Percentiles rank a stretch among this genome's conserved stretches.
Conservation (phyloP, 1,140 invertebrate genomes). For the Anoplolepis gracilipes region DNA sequence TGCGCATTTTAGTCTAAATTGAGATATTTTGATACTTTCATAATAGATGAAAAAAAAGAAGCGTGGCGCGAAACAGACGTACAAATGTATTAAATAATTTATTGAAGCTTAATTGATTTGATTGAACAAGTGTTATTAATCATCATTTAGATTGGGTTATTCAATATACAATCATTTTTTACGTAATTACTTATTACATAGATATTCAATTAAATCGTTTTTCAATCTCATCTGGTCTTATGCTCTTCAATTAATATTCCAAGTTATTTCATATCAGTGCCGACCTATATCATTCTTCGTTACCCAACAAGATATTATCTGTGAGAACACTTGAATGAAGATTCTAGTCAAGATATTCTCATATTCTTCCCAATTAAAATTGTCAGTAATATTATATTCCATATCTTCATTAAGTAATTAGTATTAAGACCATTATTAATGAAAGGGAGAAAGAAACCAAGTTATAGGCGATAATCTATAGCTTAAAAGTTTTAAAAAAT, state of each 20-base stretch:
- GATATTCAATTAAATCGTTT: not conserved
- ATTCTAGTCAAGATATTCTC: not conserved
- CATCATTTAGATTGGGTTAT: not conserved
- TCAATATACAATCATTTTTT: not conserved
- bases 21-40: not conserved
- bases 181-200: not conserved
- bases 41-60: not conserved
- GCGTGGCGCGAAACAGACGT: not conserved
- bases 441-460: too few relatives aligned
- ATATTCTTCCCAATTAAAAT: not conserved
- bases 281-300: not conserved
- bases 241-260: not conserved
- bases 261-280: not conserved
- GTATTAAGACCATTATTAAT: not conserved
- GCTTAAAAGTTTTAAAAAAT: not conserved
- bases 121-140: slow-evolving; percentile 7
- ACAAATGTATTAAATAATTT: not conserved
- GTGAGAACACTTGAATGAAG: not conserved
- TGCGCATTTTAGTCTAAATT: not conserved
- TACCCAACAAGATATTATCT: not conserved
- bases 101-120: not conserved
- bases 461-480: not conserved
- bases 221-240: not conserved
- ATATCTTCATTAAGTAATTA: slow-evolving; percentile 6
- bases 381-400: not conserved